phyloP scores from a whole-genome alignment of 2,113 vertebrate species.

The Capreolus pygargus region DNA sequence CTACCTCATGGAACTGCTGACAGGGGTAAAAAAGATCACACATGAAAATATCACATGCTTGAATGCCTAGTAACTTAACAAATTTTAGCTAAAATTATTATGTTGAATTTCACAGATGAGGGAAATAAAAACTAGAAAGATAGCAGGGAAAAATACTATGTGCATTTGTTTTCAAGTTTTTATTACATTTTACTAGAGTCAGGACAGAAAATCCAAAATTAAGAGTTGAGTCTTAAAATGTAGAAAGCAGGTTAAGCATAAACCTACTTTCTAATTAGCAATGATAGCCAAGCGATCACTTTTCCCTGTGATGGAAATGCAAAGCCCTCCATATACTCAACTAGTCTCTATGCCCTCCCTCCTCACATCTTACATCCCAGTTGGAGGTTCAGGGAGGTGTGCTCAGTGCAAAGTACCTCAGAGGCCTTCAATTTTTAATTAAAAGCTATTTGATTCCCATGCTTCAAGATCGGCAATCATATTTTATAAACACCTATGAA shows the following conservation, averaged over 20 bases:
- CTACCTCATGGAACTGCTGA: background rate
- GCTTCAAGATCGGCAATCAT: background rate
- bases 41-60: background rate
- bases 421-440: background rate
- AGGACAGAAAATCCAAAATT: background rate
- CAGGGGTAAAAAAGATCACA: background rate
- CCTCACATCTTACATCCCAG: background rate
- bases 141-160: background rate
- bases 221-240: background rate
- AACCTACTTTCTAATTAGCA: background rate
- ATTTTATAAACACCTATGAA: background rate
- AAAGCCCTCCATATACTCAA: background rate
- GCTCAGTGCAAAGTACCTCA: background rate
- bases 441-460: background rate
- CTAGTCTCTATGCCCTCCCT: background rate
- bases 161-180: background rate
- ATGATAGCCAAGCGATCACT: background rate
- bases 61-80: background rate
- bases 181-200: background rate
- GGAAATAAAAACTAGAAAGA: background rate
- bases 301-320: background rate
- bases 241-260: background rate
- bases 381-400: background rate
- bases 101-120: background rate
- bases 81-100: background rate